Evolutionary conservation across 2,888 invertebrate species (phyloP).

Genomic region (Amphipoea lucens): DNA sequence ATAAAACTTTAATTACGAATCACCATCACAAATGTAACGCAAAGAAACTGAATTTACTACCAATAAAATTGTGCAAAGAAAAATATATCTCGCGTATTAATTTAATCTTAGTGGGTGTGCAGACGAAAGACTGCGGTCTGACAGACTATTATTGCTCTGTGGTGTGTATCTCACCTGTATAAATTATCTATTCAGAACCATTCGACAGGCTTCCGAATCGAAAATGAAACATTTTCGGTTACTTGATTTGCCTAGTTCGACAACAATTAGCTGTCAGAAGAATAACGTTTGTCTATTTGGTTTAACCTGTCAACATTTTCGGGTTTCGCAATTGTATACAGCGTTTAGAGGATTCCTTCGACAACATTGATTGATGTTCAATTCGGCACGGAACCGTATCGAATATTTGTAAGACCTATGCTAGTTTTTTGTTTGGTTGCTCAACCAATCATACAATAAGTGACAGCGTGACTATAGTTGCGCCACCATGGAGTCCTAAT

Average conservation of each 20-base stretch:
- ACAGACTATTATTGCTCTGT: neutral
- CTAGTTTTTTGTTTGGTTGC: neutral
- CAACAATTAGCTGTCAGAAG: neutral
- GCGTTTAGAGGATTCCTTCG: neutral
- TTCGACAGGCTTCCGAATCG: neutral
- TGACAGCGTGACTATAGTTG: neutral
- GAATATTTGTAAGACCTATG: neutral
- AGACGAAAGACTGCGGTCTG: slow-evolving; percentile 6
- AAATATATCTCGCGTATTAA: slow-evolving; percentile 51
- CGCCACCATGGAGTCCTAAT: neutral
- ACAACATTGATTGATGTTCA: neutral
- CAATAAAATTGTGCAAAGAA: slow-evolving; percentile 58
- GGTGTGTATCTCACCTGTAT: neutral
- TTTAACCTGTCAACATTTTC: neutral
- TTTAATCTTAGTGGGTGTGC: slow-evolving; percentile 34
- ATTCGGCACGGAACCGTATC: neutral
- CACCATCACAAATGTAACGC: slow-evolving; percentile 61
- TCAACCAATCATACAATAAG: neutral
- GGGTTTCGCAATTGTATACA: neutral
- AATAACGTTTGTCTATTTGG: neutral
- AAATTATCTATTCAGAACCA: neutral
- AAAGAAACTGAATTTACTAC: slow-evolving; percentile 56
- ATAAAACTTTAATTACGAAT: slow-evolving; percentile 66
- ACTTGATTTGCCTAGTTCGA: neutral
- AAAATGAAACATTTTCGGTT: no score